Percentiles rank a stretch among this genome's conserved stretches.
Evolutionary conservation across 2,888 invertebrate genomes (phyloP).

Genomic region (Gnatocerus cornutus): DNA sequence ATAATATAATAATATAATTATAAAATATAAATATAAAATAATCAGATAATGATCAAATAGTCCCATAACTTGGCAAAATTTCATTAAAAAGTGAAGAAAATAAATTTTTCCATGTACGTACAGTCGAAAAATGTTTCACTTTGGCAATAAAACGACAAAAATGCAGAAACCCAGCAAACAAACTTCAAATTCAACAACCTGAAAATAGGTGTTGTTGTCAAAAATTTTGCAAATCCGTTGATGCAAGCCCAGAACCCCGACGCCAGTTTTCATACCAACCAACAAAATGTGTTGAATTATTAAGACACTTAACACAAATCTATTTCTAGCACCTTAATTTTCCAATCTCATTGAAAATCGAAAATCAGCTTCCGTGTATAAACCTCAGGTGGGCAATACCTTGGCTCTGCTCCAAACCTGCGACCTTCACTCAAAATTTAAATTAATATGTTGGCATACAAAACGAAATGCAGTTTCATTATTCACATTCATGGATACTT

Average conservation of each 20-base stretch:
- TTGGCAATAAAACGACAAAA: too few relatives aligned
- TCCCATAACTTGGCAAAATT: too few relatives aligned
- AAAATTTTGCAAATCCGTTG: background rate
- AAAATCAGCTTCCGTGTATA: constrained; percentile 36
- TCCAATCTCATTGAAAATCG: constrained; percentile 3
- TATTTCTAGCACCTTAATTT: too few relatives aligned
- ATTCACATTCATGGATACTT: constrained; percentile 10
- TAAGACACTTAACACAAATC: too few relatives aligned
- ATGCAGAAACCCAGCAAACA: too few relatives aligned
- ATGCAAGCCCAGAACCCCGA: background rate
- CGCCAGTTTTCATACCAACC: background rate
- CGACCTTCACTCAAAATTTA: constrained; percentile 44
- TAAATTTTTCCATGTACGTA: too few relatives aligned
- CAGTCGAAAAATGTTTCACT: too few relatives aligned
- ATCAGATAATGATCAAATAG: too few relatives aligned
- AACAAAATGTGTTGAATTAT: background rate
- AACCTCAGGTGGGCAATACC: constrained; percentile 42
- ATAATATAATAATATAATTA: too few relatives aligned
- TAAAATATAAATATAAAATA: too few relatives aligned
- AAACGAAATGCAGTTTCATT: constrained; percentile 36
- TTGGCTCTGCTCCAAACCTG: constrained; percentile 26
- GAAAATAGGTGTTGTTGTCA: background rate
- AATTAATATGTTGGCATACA: constrained; percentile 46
- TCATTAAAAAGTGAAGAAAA: too few relatives aligned
- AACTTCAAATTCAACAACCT: too few relatives aligned